Conservation (phyloP, 2,113 vertebrate species). For the Strix aluco region DNA sequence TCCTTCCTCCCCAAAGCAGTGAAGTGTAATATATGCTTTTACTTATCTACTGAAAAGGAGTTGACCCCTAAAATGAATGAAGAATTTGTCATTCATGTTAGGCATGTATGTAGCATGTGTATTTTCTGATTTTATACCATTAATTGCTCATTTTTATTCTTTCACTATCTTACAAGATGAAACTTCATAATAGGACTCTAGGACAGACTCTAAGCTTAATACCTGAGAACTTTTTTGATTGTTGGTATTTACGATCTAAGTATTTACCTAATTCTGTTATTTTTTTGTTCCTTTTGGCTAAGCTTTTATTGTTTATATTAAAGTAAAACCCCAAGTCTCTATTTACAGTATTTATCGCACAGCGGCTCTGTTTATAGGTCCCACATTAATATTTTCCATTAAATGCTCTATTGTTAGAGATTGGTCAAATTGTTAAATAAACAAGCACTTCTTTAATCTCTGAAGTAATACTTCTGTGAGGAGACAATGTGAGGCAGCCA, state of each 20-base stretch:
- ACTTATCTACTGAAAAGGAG: neutral
- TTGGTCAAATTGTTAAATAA: neutral
- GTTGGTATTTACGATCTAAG: neutral
- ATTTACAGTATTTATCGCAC: neutral
- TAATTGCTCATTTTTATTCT: neutral
- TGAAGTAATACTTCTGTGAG: neutral
- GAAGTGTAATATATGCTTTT: neutral
- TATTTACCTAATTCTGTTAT: neutral
- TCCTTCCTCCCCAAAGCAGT: neutral
- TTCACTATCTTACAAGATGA: neutral
- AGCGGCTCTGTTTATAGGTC: neutral
- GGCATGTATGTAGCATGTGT: neutral
- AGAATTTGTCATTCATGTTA: neutral
- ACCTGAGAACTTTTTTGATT: neutral
- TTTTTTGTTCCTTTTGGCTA: neutral
- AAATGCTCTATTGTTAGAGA: neutral
- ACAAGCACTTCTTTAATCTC: neutral
- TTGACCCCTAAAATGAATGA: neutral
- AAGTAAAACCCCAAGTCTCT: neutral
- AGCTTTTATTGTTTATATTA: neutral
- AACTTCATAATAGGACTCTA: neutral
- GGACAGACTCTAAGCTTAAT: neutral
- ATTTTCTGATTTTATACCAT: neutral
- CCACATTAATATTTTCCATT: neutral
- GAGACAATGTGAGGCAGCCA: neutral